phyloP scores from a whole-genome alignment of 2,113 vertebrate genomes.

The Semnornis frantzii region DNA sequence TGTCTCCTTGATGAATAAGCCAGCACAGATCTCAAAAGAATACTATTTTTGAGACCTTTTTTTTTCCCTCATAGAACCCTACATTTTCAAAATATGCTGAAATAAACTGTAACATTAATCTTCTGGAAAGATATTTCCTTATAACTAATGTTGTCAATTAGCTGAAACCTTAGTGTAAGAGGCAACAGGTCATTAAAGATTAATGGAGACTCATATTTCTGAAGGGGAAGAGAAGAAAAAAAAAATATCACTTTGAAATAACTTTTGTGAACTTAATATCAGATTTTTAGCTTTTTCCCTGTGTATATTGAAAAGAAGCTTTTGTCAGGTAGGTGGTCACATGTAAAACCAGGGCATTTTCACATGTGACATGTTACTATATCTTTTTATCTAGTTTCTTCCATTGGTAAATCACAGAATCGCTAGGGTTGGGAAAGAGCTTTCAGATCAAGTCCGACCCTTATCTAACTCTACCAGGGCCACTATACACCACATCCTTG shows the following conservation, averaged over 20 bases:
- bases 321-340: not conserved
- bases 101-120: not conserved
- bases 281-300: not conserved
- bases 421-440: too few species aligned
- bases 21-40: not conserved
- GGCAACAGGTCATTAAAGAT: not conserved
- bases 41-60: not conserved
- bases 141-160: conserved; percentile 3
- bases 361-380: too few species aligned
- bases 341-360: not conserved
- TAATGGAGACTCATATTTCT: not conserved
- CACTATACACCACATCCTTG: too few species aligned
- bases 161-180: not conserved
- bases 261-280: not conserved
- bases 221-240: not conserved
- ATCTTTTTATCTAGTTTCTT: too few species aligned
- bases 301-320: not conserved
- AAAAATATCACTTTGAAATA: not conserved
- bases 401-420: too few species aligned
- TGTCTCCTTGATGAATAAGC: conserved; percentile 19
- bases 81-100: conserved; percentile 7
- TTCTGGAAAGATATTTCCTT: not conserved
- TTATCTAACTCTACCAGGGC: too few species aligned
- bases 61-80: not conserved
- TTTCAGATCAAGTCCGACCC: too few species aligned